These are phyloP conservation scores for Manis pentadactyla DNA, from an alignment of 2,797 vertebrate genomes.

Conservation along the genomic window DNA sequence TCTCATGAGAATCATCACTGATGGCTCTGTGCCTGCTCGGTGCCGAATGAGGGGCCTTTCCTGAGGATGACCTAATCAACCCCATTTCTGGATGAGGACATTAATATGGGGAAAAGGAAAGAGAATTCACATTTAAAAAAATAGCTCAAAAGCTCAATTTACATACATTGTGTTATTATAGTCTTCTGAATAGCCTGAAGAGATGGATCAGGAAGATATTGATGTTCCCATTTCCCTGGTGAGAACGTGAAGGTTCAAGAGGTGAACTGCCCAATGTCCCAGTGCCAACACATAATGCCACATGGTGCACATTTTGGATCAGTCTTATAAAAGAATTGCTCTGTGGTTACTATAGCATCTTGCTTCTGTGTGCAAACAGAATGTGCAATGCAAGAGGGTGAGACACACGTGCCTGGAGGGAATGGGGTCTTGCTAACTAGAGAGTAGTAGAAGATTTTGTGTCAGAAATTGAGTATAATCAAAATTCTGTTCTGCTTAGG, in stretches of 20 bases:
- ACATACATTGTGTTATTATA: neutral
- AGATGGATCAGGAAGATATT: neutral
- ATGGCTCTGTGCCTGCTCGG: neutral
- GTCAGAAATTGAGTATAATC: neutral
- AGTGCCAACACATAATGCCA: neutral
- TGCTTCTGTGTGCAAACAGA: neutral
- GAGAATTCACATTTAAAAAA: neutral
- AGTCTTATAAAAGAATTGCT: neutral
- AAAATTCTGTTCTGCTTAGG: neutral
- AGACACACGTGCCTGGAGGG: too few relatives aligned
- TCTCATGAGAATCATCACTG: neutral
- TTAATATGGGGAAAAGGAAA: neutral
- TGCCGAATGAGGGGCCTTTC: neutral
- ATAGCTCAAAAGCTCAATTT: neutral
- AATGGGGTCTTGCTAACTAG: neutral
- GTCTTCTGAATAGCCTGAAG: neutral
- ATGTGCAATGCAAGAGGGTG: neutral
- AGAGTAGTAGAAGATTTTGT: neutral
- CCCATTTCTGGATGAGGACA: conserved; percentile 39
- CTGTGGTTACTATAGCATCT: neutral
- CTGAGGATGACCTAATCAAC: neutral
- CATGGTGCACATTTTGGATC: neutral
- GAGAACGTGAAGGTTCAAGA: neutral
- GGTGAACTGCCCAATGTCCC: neutral
- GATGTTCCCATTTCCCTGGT: neutral